Conservation (phyloP, 2,888 invertebrate species). For the Cylloceria caligata region DNA sequence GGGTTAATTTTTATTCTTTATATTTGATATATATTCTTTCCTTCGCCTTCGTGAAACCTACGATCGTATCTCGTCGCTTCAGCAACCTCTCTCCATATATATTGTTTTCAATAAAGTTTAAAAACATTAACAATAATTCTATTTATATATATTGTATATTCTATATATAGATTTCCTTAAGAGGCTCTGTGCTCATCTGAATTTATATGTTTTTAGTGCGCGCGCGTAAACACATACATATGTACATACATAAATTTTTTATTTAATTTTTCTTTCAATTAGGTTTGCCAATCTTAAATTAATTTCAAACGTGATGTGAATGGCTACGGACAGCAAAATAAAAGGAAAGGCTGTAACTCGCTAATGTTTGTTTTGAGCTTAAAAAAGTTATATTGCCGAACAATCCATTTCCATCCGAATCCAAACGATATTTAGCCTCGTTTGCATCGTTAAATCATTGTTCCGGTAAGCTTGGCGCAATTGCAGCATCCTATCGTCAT, state of each 20-base stretch:
- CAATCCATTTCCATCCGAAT: not conserved
- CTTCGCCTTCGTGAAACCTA: constrained; percentile 12
- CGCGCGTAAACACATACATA: constrained; percentile 29
- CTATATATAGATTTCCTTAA: constrained; percentile 68
- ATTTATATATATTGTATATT: constrained; percentile 69
- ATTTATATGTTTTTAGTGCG: constrained; percentile 4
- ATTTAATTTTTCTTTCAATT: constrained; percentile 35
- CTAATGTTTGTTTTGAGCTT: constrained; percentile 1
- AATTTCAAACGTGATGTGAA: constrained; percentile 3
- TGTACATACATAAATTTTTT: constrained; percentile 38
- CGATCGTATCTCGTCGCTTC: constrained; percentile 51
- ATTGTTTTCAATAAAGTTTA: constrained; percentile 80
- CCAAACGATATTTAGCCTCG: constrained; percentile 19
- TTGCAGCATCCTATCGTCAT: constrained; percentile 37
- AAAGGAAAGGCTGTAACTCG: not conserved
- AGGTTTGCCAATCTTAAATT: constrained; percentile 11
- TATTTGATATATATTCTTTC: constrained; percentile 34
- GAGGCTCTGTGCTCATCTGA: not conserved
- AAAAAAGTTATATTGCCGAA: not conserved
- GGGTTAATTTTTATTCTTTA: constrained; percentile 45
- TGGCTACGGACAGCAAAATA: constrained; percentile 4
- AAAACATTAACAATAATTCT: constrained; percentile 81
- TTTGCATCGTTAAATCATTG: constrained; percentile 9
- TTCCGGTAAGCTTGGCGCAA: constrained; percentile 9
- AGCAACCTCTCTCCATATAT: constrained; percentile 56